Evolutionary conservation across 2,888 invertebrate species (phyloP).

Genomic region (Syrista parreyssii): DNA sequence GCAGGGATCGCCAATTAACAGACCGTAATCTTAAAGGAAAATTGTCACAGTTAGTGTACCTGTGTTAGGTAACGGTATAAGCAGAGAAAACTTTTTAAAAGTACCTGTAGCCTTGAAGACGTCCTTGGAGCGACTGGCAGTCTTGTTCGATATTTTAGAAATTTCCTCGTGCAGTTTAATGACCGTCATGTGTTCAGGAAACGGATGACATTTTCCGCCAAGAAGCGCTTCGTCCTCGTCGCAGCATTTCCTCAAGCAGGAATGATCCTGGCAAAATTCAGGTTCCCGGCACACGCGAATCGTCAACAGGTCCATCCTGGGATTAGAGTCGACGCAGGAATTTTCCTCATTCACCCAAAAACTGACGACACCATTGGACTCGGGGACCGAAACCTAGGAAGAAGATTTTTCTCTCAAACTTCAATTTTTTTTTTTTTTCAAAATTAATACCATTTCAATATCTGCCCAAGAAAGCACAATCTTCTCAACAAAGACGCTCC

Average conservation of each 20-base stretch:
- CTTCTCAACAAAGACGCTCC: background rate
- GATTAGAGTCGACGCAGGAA: conserved; percentile 48
- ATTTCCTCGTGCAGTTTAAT: conserved; percentile 4
- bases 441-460: background rate
- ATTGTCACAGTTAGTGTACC: background rate
- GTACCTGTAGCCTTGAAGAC: conserved; percentile 18
- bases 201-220: conserved; percentile 13
- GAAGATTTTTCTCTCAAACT: background rate
- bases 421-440: background rate
- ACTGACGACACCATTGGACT: background rate
- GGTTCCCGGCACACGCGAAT: conserved; percentile 38
- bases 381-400: background rate
- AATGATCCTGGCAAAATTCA: conserved; percentile 39
- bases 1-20: conserved; percentile 48
- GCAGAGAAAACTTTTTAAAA: background rate
- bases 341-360: conserved; percentile 32
- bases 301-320: conserved; percentile 29
- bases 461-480: background rate
- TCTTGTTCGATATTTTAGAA: conserved; percentile 21
- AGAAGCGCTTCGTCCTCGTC: conserved; percentile 44
- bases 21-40: conserved; percentile 47
- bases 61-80: background rate
- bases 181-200: conserved; percentile 7
- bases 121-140: conserved; percentile 15
- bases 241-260: conserved; percentile 63